Evolutionary conservation across 1,140 invertebrate species (phyloP).

Genomic region (Drosophila insularis): DNA sequence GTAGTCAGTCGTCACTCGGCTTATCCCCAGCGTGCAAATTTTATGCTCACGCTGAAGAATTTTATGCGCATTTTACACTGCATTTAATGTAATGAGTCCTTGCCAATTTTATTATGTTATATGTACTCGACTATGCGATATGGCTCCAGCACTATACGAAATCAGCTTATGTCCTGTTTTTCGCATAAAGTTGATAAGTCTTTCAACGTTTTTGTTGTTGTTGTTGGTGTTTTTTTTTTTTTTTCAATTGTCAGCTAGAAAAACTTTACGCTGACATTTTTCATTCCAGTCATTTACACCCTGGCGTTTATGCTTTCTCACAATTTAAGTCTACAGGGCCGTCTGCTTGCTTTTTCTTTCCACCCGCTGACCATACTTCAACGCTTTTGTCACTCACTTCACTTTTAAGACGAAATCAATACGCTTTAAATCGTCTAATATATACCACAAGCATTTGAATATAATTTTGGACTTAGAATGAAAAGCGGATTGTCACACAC

Average conservation of each 20-base stretch:
- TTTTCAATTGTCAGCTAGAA: background rate
- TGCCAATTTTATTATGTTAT: slow-evolving; percentile 32
- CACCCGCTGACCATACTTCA: background rate
- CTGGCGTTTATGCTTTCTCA: background rate
- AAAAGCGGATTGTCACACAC: slow-evolving; percentile 32
- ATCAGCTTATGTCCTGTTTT: slow-evolving; percentile 6
- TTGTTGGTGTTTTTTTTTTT: background rate
- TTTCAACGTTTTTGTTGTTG: background rate
- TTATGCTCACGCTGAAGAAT: slow-evolving; percentile 19
- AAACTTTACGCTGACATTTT: slow-evolving; percentile 8
- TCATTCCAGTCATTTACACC: slow-evolving; percentile 1
- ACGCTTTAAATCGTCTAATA: slow-evolving; percentile 37
- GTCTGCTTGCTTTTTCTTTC: background rate
- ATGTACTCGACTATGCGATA: slow-evolving; percentile 3
- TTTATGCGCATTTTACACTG: slow-evolving; percentile 52
- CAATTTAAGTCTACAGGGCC: background rate
- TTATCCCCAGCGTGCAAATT: slow-evolving; percentile 10
- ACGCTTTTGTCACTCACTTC: slow-evolving; percentile 24
- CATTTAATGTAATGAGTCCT: slow-evolving; percentile 50
- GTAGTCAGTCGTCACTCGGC: slow-evolving; percentile 11
- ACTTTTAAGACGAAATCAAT: slow-evolving; percentile 41
- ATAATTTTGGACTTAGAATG: slow-evolving; percentile 37
- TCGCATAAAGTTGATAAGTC: slow-evolving; percentile 7
- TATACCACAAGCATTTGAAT: slow-evolving; percentile 42
- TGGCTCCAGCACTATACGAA: background rate